Evolutionary conservation across 2,113 vertebrate species (phyloP).

Genomic region (Alouatta palliata): DNA sequence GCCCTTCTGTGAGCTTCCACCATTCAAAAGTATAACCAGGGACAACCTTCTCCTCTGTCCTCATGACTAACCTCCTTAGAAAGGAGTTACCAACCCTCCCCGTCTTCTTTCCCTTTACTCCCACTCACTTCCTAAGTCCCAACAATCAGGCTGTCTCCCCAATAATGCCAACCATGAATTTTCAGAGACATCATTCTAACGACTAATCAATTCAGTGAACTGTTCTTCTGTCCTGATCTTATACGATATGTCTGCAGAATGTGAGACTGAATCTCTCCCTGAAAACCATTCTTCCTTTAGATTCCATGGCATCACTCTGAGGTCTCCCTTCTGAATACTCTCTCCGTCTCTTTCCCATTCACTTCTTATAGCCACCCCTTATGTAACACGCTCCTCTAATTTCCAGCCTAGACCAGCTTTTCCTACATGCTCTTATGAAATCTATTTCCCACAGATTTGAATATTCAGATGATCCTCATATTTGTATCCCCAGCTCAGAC

Average conservation of each 20-base stretch:
- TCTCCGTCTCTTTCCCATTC: not conserved
- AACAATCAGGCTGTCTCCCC: not conserved
- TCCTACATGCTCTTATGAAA: not conserved
- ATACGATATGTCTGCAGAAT: not conserved
- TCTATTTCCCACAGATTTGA: not conserved
- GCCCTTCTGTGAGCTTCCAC: not conserved
- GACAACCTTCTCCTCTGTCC: not conserved
- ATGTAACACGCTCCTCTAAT: fast-evolving
- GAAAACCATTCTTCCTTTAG: not conserved
- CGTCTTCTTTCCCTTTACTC: not conserved
- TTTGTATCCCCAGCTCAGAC: not conserved
- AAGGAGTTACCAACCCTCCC: not conserved
- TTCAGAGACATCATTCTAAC: not conserved
- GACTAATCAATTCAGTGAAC: not conserved
- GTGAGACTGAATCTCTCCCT: not conserved
- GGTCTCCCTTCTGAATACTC: not conserved
- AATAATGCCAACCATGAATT: not conserved
- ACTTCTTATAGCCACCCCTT: not conserved
- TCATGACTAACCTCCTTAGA: not conserved
- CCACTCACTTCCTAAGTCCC: not conserved
- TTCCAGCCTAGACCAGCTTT: not conserved
- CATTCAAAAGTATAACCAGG: not conserved
- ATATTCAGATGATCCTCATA: not conserved
- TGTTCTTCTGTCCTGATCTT: not conserved
- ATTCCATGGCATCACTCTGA: not conserved